A percentile compares a stretch with the other conserved stretches of the same genome.
Evolutionary conservation across 2,797 vertebrate species (phyloP).

Genomic region (Micrastur ruficollis): DNA sequence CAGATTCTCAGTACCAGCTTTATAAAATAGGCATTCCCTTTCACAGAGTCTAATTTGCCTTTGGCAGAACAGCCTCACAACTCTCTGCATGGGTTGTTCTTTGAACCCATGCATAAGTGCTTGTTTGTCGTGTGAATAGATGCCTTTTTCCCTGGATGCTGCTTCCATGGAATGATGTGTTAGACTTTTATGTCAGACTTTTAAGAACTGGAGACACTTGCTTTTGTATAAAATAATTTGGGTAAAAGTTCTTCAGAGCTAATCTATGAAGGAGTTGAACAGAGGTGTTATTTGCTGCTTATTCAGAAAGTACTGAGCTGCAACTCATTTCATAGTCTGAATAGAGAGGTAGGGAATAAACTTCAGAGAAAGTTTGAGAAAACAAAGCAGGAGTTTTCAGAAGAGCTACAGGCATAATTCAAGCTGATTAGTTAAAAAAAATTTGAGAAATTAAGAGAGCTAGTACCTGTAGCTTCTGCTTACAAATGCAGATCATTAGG

Average conservation of each 20-base stretch:
- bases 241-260: background rate
- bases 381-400: background rate
- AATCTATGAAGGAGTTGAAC: background rate
- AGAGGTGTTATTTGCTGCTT: background rate
- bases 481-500: background rate
- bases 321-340: background rate
- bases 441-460: background rate
- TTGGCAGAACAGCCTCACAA: background rate
- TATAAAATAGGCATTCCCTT: background rate
- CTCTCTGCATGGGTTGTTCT: background rate
- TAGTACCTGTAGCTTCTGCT: background rate
- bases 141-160: constrained; percentile 11
- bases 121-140: background rate
- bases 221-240: constrained; percentile 30
- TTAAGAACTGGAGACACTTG: background rate
- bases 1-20: constrained; percentile 12
- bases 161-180: background rate
- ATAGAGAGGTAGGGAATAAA: background rate
- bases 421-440: background rate
- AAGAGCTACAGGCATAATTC: background rate
- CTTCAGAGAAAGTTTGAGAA: background rate
- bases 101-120: background rate
- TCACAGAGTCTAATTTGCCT: constrained; percentile 11
- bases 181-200: background rate
- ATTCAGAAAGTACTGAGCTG: background rate